Evolutionary conservation across 2,888 invertebrate genomes (phyloP), one percentile per base, ranked within the genome.

Genomic region (Ectemnius continuus): DNA sequence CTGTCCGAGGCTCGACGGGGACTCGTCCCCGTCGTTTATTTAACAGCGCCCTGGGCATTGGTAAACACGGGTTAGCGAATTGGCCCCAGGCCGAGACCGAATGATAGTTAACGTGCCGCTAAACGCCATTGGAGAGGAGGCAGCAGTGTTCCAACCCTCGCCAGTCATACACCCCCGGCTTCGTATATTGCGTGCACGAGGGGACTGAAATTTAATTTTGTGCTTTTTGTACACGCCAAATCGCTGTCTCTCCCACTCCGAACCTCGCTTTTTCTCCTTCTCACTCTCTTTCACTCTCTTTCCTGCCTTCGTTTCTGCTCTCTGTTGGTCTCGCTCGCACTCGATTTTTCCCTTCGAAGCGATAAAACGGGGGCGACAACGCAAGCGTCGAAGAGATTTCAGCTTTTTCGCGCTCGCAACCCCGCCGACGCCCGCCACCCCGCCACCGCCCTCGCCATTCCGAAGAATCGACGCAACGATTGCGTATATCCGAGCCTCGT

Each of bases 61-160:
- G 90, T 90, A 91, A 91, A 91, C 89, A 91, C 88, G 89, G 90
- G 88, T 91, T 90, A 90, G 91, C 88, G 88, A 90, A 90, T 91
- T 90, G 90, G 90, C 91, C 89, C 85, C 87, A 83, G 88, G 90
- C 88, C 84, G 84, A 86, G 83, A 86, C 87, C 88, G 85, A 89
- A 89, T 89, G 89, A 89, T 89, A 88, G 89, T 90, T 90, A 90
- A 89, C 90, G 91, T 88, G 87, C 87, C 88, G 89, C 89, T 90
- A 90, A 90, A 90, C 90, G 88, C 90, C 86, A 90, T 91, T 90
- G 87, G 88, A 88, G 87, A 87, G 83, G 77, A 80, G 36, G 36
- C 74, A 77, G 74, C 77, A 73, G 78, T 75, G 76, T 78, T 83
- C 85, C 74, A 36, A 6, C 36, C 75, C 79, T 69, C 73, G 68